Base-by-base conservation (phyloP, 2,113 vertebrate species). In the Lepisosteus oculatus region DNA sequence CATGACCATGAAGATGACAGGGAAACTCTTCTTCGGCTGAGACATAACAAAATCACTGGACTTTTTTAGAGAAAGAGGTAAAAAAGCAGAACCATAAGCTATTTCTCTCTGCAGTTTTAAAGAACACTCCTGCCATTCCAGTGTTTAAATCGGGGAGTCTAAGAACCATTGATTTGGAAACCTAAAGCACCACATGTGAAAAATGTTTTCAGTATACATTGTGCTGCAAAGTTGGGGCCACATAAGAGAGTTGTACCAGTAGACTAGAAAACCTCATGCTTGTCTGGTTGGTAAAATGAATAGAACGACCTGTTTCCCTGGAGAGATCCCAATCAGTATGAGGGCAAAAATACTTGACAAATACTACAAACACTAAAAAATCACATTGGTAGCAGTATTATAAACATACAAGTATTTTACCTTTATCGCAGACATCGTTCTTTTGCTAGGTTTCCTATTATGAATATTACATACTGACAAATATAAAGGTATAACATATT, bases 401-500 rank as follows among this genome's bases (percentile, higher is more conserved):
- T 84, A 84, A 81, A 87, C 83, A 80, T 76, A 80, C 72, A 84
- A 70, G 69, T 71, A 77, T 74, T 72, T 76, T 29, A 67, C 81
- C 69, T 74, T 79, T 59, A 65, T 43, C 14, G 69, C 55, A 15
- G 44, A 68, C 66, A 67, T 77, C 74, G 82, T 4, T 11, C 70
- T 85, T 80, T 68, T 66, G 59, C 78, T 78, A 72, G 78, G 77
- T 77, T 75, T 69, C 80, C 66, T 77, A 73, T 74, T 67, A 76
- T 65, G 73, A 71, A 75, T 65, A 72, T 66, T 65, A 57, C 42
- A 67, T 57, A 51, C 63, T 61, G 77, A 63, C 65, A 82, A 71
- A 71, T 74, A 69, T 67, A 71, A 79, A 9, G 8, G 8, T 2
- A 51, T 51, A 51, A 6, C 4, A 6, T 51, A 9, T 6, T 6